Base-by-base conservation (phyloP, 2,888 invertebrate genomes). In the Vesta saturnalis region DNA sequence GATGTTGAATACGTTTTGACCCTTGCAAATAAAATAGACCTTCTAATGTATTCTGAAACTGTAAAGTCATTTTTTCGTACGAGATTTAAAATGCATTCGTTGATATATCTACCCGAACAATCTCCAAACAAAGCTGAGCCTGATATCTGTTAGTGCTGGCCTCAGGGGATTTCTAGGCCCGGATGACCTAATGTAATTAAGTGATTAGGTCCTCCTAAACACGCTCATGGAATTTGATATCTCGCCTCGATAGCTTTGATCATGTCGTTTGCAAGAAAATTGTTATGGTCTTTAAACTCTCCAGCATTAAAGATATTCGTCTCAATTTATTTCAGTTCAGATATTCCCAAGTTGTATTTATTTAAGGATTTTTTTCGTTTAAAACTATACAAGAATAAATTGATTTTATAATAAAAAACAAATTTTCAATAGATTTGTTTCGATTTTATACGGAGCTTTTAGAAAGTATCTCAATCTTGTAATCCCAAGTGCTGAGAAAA, bases 151-250 rank as follows among this genome's bases (percentile, higher is more conserved):
- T 66, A 70, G 69, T 63, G 46, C 59, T 56, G 49, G 60, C 62
- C 69, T 60, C 65, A 43, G 60, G 69, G 61, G 66, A 64, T 65
- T 63, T 66, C 62, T 66, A 63, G 62, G 47, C 62, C 63, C 66
- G 66, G 63, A 66, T 70, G 69, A 70, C 69, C 72, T 74, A 74
- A 73, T 74, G 74, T 74, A 74, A 74, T 74, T 74, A 74, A 74
- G 73, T 74, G 74, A 74, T 74, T 73, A 74, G 72, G 72, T 73
- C 70, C 69, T 71, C 62, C 64, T 67, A 67, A 67, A 69, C 67
- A 73, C 73, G 72, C 71, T 70, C 70, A 64, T 71, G 63, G 68
- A 68, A 68, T 68, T 68, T 68, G 68, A 68, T 68, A 68, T 68
- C 68, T 68, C 30, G 55, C 56, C 58, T 47, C 68, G 68, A 68